Base-by-base conservation (phyloP, 1,140 invertebrate species). In the Solenopsis invicta region DNA sequence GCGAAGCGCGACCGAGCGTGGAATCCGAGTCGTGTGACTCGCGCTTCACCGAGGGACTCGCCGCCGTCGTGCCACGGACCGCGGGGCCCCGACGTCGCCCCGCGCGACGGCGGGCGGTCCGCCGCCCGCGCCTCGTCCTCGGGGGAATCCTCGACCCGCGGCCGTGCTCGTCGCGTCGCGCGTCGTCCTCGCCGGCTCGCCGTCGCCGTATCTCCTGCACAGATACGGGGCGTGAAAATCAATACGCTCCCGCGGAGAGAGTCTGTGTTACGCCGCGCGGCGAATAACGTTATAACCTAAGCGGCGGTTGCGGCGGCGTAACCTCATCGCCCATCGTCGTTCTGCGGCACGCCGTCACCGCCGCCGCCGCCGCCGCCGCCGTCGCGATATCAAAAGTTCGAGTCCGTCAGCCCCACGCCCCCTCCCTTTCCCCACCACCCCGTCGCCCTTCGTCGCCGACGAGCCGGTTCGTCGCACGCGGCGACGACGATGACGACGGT, bases 141-240 rank as follows among this genome's bases (percentile, higher is more conserved):
- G 37, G 37, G 37, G 37, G 24, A 48, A 24, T 34, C 64, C 37
- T 41, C n/a, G n/a, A n/a, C n/a, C n/a, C 61, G 45, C 54, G 66
- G 59, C 5, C 29, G 59, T 61, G 48, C 50, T 61, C 67, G 62
- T 66, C 54, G 29, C 1, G 1, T 12, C 21, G 24, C 69, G 45
- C 84, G 54, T 34, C 72, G 75, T 87, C 9, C 69, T 82, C 72
- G 88, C 81, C 86, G 72, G 72, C 50, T 67, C 59, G 64, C 69
- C n/a, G 62, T 59, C 75, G 64, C 84, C 87, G 90, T 89, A 59
- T 84, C 74, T 87, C 90, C 89, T 87, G 90, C 90, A 59, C 89
- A 74, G 90, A 94, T 93, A 81, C 92, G 91, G 93, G 92, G 92
- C 93, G 92, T 92, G 92, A 95, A 95, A 95, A 95, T 95, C 94